phyloP scores from a whole-genome alignment of 2,113 vertebrate species.

The Anolis carolinensis region DNA sequence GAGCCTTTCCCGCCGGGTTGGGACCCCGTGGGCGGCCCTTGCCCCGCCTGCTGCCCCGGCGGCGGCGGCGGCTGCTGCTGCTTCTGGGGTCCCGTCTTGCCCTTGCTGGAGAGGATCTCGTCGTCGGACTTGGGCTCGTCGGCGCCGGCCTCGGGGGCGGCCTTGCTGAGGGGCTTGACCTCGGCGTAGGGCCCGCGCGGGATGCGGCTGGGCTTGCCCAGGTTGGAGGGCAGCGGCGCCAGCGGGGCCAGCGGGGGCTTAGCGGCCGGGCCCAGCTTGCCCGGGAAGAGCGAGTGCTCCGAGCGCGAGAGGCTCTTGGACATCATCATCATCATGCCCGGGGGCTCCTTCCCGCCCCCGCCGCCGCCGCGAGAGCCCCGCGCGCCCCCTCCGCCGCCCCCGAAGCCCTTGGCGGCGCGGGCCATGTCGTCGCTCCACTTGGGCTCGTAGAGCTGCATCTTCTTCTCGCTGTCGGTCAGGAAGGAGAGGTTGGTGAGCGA shows the following conservation, averaged over 20 bases:
- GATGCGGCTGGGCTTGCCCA: slow-evolving; percentile 89
- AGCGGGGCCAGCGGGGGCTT: slow-evolving; percentile 53
- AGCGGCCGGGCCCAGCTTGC: slow-evolving; percentile 71
- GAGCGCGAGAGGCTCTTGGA: slow-evolving; percentile 89
- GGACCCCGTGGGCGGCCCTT: slow-evolving; percentile 41
- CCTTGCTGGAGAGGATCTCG: slow-evolving; percentile 84
- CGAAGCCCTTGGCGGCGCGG: slow-evolving; percentile 74
- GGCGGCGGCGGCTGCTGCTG: slow-evolving; percentile 51
- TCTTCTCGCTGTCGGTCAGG: slow-evolving; percentile 93
- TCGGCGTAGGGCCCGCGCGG: slow-evolving; percentile 92
- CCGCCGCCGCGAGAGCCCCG: slow-evolving; percentile 71
- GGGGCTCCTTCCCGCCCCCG: slow-evolving; percentile 64
- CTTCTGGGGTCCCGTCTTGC: slow-evolving; percentile 70
- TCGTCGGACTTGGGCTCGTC: slow-evolving; percentile 80
- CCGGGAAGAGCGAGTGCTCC: slow-evolving; percentile 92
- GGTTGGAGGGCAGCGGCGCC: slow-evolving; percentile 72
- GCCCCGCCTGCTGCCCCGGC: slow-evolving; percentile 24
- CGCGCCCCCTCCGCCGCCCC: slow-evolving; percentile 60
- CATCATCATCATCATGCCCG: slow-evolving; percentile 64
- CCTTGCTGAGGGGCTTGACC: slow-evolving; percentile 93
- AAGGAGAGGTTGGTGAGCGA: slow-evolving; percentile 91
- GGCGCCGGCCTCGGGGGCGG: slow-evolving; percentile 77
- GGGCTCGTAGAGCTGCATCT: slow-evolving; percentile 89
- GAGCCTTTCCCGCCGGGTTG: slow-evolving; percentile 65
- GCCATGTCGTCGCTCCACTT: slow-evolving; percentile 88